Base-by-base conservation (phyloP, 2,797 vertebrate species). In the Poeciliopsis gracilis region DNA sequence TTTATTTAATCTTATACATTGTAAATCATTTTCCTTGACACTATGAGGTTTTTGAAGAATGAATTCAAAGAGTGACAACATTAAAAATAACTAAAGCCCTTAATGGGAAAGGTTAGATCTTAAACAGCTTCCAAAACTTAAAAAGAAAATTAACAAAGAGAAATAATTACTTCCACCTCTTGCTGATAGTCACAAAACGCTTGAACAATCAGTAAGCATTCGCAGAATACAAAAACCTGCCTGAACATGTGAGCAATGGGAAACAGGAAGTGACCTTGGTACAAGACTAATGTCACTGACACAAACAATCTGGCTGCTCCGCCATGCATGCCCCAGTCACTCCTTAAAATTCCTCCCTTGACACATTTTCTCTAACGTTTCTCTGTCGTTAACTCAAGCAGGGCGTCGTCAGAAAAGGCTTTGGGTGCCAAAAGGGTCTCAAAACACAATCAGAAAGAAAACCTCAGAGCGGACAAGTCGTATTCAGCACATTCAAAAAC, bases 191-290 rank as follows among this genome's bases (percentile, higher is more conserved):
- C 8, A n/a, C 25, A 11, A 38, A 71, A 33, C 1, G 46, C n/a
- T 59, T 15, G 53, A 63, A 81, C 36, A 55, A 66, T 75, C 51
- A 77, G 47, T 15, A 20, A 63, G 77, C 76, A 76, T 66, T 41
- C 38, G 83, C 80, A 86, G 80, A 75, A 84, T 75, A 78, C 43
- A 20, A 63, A 45, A 5, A 10, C 13, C 53, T 1, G 45, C 57
- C 74, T 57, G 73, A 76, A 82, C 87, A 84, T 75, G 80, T 82
- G 81, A 55, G 67, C 66, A 80, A 47, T 49, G 77, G 82, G 89
- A 89, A 93, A 93, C 89, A 93, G 90, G 90, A 92, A 90, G 67
- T 82, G 86, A 82, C 81, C 80, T 84, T 75, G 72, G 70, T 74
- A 51, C 49, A 57, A 83, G 74, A 63, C 28, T 76, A 85, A 81